Evolutionary conservation across 2,888 invertebrate genomes (phyloP), one percentile per base, ranked within the genome.

Genomic region (Papilio protenor): DNA sequence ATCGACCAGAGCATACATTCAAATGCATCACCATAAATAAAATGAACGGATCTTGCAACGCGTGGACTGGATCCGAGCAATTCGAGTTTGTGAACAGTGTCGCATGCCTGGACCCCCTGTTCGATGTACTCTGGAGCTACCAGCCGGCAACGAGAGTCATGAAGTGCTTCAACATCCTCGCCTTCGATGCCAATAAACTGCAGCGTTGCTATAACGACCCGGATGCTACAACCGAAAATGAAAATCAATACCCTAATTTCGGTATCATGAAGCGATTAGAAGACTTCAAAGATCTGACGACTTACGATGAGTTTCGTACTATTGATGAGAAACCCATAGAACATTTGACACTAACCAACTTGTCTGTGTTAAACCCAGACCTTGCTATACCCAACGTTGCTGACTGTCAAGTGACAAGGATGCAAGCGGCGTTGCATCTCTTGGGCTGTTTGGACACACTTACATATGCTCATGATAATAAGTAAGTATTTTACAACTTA

Each of bases 71-170:
- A 12, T 92, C 95, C 21, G 98, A 98, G 84, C 99, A 99, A 91
- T 97, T 97, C 0, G 97, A 98, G 88, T 97, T 99, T 82, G 96
- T 96, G 23, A 96, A 97, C 84, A 96, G 97, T 82, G 96, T 97
- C 72, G 96, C 97, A 0, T 97, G 97, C 85, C 95, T 99, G 84
- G 99, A 99, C 93, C 98, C 99, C 0, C 95, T 97, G 75, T 99
- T 98, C 91, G 98, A 99, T 91, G 97, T 99, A 0, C 94, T 99
- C 1, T 99, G 99, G 99, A 97, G 98, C 83, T 99, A 97, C 84
- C 96, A 97, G 88, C 96, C 97, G 0, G 93, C 95, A 47, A 96
- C 90, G 89, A 91, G 93, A 72, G 88, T 95, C 55, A 95, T 98
- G 84, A 95, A 95, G 78, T 98, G 98, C 86, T 98, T 97, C 91